These are phyloP conservation scores for Melanotaenia duboulayi DNA, from an alignment of 2,113 vertebrate species.

Conservation along the genomic window DNA sequence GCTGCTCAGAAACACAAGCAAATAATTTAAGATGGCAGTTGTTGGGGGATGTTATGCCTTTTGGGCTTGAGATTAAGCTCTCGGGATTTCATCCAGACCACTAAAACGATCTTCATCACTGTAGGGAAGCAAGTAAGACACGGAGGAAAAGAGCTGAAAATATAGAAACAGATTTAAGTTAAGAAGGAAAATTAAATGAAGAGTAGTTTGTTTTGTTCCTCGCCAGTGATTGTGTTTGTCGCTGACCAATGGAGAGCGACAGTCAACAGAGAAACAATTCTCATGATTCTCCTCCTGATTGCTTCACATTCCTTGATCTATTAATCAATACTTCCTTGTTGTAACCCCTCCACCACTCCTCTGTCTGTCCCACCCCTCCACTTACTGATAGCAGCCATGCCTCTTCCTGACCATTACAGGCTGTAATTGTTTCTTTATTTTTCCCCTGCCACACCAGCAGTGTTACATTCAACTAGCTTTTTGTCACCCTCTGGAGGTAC, in stretches of 20 bases:
- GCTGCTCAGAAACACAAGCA: conserved; percentile 13
- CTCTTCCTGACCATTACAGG: conserved; percentile 65
- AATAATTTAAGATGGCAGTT: conserved; percentile 45
- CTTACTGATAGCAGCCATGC: conserved; percentile 66
- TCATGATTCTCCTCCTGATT: conserved; percentile 61
- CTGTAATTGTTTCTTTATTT: conserved; percentile 77
- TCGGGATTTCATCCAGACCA: conserved; percentile 42
- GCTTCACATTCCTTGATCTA: conserved; percentile 48
- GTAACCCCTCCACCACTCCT: conserved; percentile 12
- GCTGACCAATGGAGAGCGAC: conserved; percentile 23
- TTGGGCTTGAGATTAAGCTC: conserved; percentile 45
- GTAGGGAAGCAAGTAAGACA: background rate
- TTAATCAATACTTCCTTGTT: conserved; percentile 69
- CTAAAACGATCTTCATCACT: conserved; percentile 17
- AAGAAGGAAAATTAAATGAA: background rate
- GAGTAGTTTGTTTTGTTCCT: background rate
- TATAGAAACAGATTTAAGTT: conserved; percentile 11
- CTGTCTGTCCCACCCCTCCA: background rate
- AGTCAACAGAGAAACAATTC: conserved; percentile 55
- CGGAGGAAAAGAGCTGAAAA: conserved; percentile 4
- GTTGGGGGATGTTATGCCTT: conserved; percentile 29
- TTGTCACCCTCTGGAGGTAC: conserved; percentile 44
- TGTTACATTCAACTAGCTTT: conserved; percentile 28
- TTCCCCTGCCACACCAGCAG: conserved; percentile 25
- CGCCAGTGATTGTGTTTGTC: background rate